These are phyloP conservation scores for Oligia fasciuncula DNA, from an alignment of 2,888 invertebrate species.

Conservation along the genomic window DNA sequence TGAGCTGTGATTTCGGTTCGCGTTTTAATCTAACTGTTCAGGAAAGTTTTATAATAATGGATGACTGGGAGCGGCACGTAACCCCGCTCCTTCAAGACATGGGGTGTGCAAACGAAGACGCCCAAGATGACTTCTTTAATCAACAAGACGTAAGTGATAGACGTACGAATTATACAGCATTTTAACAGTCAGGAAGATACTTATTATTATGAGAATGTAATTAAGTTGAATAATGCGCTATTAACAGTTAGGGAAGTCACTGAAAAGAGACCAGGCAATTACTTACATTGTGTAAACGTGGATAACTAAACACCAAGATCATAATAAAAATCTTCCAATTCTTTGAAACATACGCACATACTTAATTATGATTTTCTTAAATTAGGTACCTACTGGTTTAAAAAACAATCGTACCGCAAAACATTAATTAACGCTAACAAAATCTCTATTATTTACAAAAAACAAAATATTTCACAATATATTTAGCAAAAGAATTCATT, in stretches of 20 bases:
- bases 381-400: neutral
- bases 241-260: neutral
- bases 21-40: constrained; percentile 71
- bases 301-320: neutral
- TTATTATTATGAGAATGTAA: neutral
- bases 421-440: constrained; percentile 13
- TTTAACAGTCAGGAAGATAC: constrained; percentile 1
- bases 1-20: constrained; percentile 80
- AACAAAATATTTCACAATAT: too few species aligned
- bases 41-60: constrained; percentile 83
- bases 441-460: too few species aligned
- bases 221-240: neutral
- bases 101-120: constrained; percentile 88
- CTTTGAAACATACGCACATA: neutral
- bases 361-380: neutral
- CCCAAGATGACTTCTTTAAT: constrained; percentile 90
- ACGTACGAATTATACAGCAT: constrained; percentile 35
- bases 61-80: constrained; percentile 91
- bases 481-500: constrained; percentile 13
- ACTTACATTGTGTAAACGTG: neutral
- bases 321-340: neutral
- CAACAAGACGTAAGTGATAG: constrained; percentile 90
- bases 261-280: neutral
- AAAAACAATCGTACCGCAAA: neutral
- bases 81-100: constrained; percentile 90